These are phyloP conservation scores for Pyrocoelia pectoralis DNA, from an alignment of 2,888 invertebrate species.

Conservation along the genomic window DNA sequence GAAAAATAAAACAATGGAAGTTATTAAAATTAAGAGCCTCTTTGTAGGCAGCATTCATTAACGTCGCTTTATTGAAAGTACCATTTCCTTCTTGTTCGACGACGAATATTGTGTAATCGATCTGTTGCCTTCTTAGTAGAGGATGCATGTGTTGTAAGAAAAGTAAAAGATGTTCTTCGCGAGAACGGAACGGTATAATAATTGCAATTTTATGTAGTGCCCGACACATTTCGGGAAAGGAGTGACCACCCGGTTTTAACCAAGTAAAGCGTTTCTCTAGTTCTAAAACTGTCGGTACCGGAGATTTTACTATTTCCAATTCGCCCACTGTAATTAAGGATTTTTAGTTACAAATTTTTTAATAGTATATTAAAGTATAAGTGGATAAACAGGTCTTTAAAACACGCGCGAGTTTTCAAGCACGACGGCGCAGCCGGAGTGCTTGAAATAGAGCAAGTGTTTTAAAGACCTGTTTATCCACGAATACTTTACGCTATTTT, in stretches of 20 bases:
- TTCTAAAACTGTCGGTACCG: slow-evolving; percentile 69
- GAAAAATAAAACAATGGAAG: slow-evolving; percentile 94
- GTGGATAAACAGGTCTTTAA: no score
- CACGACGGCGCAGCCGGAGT: no score
- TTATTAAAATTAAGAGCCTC: slow-evolving; percentile 81
- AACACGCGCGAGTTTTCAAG: no score
- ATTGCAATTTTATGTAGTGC: slow-evolving; percentile 90
- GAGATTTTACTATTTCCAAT: slow-evolving; percentile 71
- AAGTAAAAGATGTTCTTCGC: slow-evolving; percentile 83
- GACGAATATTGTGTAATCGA: slow-evolving; percentile 93
- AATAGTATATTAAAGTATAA: no score
- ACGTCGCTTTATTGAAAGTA: slow-evolving; percentile 89
- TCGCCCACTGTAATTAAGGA: slow-evolving; percentile 71
- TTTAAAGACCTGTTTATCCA: no score
- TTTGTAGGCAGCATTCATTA: slow-evolving; percentile 95
- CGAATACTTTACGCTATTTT: no score
- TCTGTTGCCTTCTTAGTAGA: slow-evolving; percentile 88
- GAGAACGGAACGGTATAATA: slow-evolving; percentile 89
- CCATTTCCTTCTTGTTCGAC: slow-evolving; percentile 85
- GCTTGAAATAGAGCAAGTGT: no score
- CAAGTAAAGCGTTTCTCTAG: slow-evolving; percentile 73
- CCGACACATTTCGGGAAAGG: slow-evolving; percentile 75
- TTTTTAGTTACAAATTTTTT: no score
- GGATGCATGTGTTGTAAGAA: slow-evolving; percentile 95
- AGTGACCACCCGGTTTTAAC: slow-evolving; percentile 85